Conservation (phyloP, 1,140 invertebrate species). For the Apis laboriosa region DNA sequence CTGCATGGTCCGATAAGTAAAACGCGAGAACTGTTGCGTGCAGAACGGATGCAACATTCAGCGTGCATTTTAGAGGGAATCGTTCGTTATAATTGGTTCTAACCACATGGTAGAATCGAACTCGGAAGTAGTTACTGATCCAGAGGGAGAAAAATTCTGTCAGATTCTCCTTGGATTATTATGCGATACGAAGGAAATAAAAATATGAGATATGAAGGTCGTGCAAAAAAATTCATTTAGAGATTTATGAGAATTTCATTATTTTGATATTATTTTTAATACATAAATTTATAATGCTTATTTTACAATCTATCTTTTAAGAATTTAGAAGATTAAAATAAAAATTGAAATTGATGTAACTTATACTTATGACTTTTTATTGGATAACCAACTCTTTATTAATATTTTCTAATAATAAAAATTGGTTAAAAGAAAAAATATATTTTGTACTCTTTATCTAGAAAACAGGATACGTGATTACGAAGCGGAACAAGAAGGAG, state of each 20-base stretch:
- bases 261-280: no score
- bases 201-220: background rate
- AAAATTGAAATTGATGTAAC: no score
- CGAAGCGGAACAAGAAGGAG: background rate
- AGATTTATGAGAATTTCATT: no score
- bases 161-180: background rate
- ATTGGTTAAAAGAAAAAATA: no score
- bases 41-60: slow-evolving; percentile 22
- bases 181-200: background rate
- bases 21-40: slow-evolving; percentile 41
- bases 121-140: slow-evolving; percentile 28
- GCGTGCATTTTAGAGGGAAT: slow-evolving; percentile 30
- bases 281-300: no score
- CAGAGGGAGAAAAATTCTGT: background rate
- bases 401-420: no score
- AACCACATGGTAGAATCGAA: slow-evolving; percentile 34
- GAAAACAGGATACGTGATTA: background rate
- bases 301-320: no score
- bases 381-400: no score
- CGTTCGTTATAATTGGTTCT: slow-evolving; percentile 38
- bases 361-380: no score
- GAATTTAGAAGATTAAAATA: no score
- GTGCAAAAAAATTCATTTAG: no score
- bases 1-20: slow-evolving; percentile 21
- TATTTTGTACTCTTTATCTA: no score